phyloP scores from a whole-genome alignment of 1,140 invertebrate genomes.

The Onthophagus taurus region DNA sequence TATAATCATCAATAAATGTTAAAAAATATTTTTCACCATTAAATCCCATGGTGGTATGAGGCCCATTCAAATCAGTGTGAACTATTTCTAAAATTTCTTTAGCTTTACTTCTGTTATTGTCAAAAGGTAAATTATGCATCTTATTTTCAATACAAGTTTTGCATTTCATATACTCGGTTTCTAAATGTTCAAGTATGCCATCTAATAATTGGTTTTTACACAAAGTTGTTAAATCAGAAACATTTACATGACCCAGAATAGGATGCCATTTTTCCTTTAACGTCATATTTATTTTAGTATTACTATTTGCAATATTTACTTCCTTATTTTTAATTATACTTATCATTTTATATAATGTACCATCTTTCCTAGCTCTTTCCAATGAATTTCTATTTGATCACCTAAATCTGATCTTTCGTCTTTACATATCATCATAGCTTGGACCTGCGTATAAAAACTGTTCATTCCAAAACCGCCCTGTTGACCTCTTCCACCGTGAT shows the following conservation, averaged over 20 bases:
- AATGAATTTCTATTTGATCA: too few species aligned
- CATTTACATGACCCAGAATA: constrained; percentile 33
- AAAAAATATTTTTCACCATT: constrained; percentile 7
- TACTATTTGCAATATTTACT: constrained; percentile 7
- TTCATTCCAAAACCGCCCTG: too few species aligned
- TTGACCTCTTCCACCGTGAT: too few species aligned
- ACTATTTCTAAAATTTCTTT: constrained; percentile 28
- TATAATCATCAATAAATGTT: constrained; percentile 10
- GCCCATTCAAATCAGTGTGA: constrained; percentile 35
- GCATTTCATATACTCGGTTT: constrained; percentile 23
- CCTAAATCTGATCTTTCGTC: too few species aligned
- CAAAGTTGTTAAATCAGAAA: constrained; percentile 30
- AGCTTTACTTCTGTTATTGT: constrained; percentile 25
- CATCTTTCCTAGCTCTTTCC: too few species aligned
- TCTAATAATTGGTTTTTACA: constrained; percentile 25
- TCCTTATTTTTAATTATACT: too few species aligned
- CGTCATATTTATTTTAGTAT: constrained; percentile 9
- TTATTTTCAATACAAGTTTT: constrained; percentile 19
- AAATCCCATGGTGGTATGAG: constrained; percentile 23
- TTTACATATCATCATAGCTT: too few species aligned
- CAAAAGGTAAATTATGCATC: constrained; percentile 35
- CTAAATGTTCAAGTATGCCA: constrained; percentile 19
- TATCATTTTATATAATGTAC: too few species aligned
- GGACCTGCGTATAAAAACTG: too few species aligned
- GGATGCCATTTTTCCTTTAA: constrained; percentile 31